A percentile compares a stretch with the other conserved stretches of the same genome.
phyloP scores from a whole-genome alignment of 2,113 vertebrate genomes.

The Corythaeola cristata region DNA sequence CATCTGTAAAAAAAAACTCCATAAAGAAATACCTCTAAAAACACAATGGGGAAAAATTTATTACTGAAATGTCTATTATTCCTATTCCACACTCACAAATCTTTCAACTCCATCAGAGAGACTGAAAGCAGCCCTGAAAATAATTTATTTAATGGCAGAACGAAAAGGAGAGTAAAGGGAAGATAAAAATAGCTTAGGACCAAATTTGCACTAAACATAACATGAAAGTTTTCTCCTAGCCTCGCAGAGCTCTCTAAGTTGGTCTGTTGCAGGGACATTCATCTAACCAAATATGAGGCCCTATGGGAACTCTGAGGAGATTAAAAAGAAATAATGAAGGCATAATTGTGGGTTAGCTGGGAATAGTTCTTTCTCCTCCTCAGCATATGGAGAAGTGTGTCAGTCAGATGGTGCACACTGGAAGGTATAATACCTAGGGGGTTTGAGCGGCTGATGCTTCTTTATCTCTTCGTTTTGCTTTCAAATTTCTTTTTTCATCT shows the following conservation, averaged over 20 bases:
- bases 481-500: conserved; percentile 68
- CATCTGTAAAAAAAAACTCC: neutral
- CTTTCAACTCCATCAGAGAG: neutral
- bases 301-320: conserved; percentile 66
- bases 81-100: neutral
- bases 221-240: conserved; percentile 32
- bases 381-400: conserved; percentile 75
- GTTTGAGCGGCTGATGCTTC: conserved; percentile 63
- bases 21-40: neutral
- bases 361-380: conserved; percentile 73
- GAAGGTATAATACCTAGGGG: conserved; percentile 74
- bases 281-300: conserved; percentile 67
- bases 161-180: neutral
- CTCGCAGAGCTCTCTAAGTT: conserved; percentile 12
- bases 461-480: conserved; percentile 72
- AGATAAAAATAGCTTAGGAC: conserved; percentile 25
- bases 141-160: neutral
- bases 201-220: neutral
- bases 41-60: accelerated
- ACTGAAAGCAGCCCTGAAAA: conserved; percentile 15
- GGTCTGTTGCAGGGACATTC: conserved; percentile 61
- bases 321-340: conserved; percentile 76
- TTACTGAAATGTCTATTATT: neutral
- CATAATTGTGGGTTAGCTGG: conserved; percentile 73
- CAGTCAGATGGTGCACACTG: conserved; percentile 73